Evolutionary conservation across 2,113 vertebrate genomes (phyloP).

Genomic region (Crocuta crocuta): DNA sequence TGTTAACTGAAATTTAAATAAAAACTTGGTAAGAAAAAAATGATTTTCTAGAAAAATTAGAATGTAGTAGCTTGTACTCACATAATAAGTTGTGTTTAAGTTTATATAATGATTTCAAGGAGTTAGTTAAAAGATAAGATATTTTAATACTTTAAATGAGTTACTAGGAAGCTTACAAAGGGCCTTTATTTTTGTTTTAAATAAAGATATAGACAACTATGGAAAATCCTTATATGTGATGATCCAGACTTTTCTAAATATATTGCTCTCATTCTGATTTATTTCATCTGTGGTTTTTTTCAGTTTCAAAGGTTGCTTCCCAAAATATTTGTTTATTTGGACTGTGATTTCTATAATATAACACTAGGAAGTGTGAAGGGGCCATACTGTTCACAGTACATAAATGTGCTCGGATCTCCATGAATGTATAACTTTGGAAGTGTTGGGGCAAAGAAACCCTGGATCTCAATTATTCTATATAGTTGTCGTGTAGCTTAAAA

Average conservation of each 20-base stretch:
- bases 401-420: neutral
- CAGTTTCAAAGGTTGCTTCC: neutral
- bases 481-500: neutral
- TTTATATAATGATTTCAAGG: neutral
- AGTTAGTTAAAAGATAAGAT: neutral
- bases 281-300: slow-evolving; percentile 12
- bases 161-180: neutral
- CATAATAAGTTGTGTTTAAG: neutral
- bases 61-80: neutral
- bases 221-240: slow-evolving; percentile 27
- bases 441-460: neutral
- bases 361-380: neutral
- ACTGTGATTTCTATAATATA: neutral
- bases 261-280: neutral
- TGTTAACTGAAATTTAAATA: neutral
- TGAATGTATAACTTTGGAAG: neutral
- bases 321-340: slow-evolving; percentile 7
- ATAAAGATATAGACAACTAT: slow-evolving; percentile 1
- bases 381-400: neutral
- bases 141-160: slow-evolving; percentile 44
- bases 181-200: slow-evolving; percentile 38
- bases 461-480: neutral
- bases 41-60: neutral
- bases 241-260: slow-evolving; percentile 31
- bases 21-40: neutral